A percentile compares a stretch with the other conserved stretches of the same genome.
phyloP scores from a whole-genome alignment of 1,140 invertebrate genomes.

The Drosophila pachea region DNA sequence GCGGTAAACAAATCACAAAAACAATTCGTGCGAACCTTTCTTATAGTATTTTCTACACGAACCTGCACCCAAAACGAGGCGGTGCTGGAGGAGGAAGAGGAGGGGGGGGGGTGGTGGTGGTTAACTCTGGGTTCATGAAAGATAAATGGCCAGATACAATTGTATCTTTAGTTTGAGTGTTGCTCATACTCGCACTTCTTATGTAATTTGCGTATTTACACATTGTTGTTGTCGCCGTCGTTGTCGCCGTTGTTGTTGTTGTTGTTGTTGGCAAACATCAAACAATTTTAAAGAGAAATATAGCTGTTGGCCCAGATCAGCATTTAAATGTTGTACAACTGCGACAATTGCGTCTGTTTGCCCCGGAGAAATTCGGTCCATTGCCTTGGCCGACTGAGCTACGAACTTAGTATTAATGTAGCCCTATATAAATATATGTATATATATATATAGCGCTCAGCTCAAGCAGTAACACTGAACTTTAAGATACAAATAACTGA shows the following conservation, averaged over 20 bases:
- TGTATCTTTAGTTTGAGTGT: conserved; percentile 59
- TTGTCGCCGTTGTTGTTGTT: conserved; percentile 19
- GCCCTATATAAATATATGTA: no score
- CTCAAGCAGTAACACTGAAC: no score
- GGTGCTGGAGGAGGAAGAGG: neutral
- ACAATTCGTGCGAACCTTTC: conserved; percentile 60
- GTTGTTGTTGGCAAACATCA: no score
- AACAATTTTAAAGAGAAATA: conserved; percentile 28
- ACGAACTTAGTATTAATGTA: no score
- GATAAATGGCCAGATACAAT: conserved; percentile 72
- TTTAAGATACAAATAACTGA: no score
- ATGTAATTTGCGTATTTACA: conserved; percentile 69
- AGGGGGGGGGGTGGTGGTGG: no score
- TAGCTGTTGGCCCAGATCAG: conserved; percentile 47
- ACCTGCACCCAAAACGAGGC: conserved; percentile 25
- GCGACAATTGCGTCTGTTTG: conserved; percentile 18
- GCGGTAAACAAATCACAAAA: conserved; percentile 55
- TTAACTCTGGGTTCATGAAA: conserved; percentile 3
- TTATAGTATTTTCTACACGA: conserved; percentile 19
- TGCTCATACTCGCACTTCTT: conserved; percentile 52
- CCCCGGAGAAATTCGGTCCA: conserved; percentile 1
- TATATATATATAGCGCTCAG: no score
- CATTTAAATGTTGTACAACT: conserved; percentile 64
- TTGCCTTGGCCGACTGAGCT: neutral
- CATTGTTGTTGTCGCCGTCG: conserved; percentile 45